Conservation (phyloP, 2,888 invertebrate species). For the Amaurobius ferox region DNA sequence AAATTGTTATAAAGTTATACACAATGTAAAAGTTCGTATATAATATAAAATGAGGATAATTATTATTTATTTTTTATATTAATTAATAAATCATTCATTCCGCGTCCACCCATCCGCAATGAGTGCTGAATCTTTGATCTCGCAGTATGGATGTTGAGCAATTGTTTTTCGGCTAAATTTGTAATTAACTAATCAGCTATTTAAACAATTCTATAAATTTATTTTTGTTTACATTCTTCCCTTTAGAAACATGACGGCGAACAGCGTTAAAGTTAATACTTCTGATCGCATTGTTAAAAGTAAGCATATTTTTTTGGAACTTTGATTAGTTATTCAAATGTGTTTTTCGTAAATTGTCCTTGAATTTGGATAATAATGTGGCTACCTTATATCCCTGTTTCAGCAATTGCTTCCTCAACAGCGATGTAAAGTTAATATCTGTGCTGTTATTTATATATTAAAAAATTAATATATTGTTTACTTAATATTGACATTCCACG, state of each 20-base stretch:
- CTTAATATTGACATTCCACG: too few species aligned
- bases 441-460: too few species aligned
- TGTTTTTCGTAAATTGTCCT: neutral
- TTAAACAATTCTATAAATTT: constrained; percentile 20
- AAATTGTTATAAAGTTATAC: too few species aligned
- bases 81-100: constrained; percentile 6
- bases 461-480: too few species aligned
- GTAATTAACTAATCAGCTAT: constrained; percentile 29
- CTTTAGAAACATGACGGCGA: constrained; percentile 48
- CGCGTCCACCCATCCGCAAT: neutral
- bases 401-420: neutral
- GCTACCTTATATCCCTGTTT: neutral
- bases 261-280: constrained; percentile 59
- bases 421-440: too few species aligned
- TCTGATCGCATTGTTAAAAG: constrained; percentile 65
- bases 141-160: constrained; percentile 60
- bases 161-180: constrained; percentile 31
- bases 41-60: too few species aligned
- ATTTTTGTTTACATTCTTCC: neutral
- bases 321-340: neutral
- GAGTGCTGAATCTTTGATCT: constrained; percentile 52
- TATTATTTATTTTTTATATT: too few species aligned
- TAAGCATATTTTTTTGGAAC: constrained; percentile 21
- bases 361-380: neutral
- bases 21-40: too few species aligned